Percentiles rank a stretch among this genome's conserved stretches.
phyloP scores from a whole-genome alignment of 2,888 invertebrate genomes.

The Coleophora flavipennella region DNA sequence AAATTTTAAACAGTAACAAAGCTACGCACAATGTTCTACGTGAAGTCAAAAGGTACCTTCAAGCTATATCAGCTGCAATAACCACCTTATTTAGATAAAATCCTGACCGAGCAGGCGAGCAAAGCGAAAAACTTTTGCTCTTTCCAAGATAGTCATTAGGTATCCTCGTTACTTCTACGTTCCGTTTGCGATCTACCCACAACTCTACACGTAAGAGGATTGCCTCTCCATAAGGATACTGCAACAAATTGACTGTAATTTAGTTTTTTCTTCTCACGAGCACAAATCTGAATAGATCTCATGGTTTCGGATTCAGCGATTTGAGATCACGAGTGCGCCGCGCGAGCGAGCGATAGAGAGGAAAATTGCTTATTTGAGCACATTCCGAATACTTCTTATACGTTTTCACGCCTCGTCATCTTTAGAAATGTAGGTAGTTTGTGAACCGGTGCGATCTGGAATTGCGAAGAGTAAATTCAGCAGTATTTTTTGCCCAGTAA shows the following conservation, averaged over 20 bases:
- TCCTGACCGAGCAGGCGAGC: conserved; percentile 28
- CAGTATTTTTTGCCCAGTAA: too few species aligned
- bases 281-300: conserved; percentile 36
- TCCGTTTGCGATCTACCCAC: conserved; percentile 30
- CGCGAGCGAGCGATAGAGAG: conserved; percentile 24
- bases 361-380: conserved; percentile 58
- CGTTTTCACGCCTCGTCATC: conserved; percentile 31
- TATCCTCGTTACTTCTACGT: conserved; percentile 23
- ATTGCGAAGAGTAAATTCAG: too few species aligned
- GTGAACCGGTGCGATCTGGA: conserved; percentile 7
- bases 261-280: conserved; percentile 64
- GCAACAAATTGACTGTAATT: conserved; percentile 65
- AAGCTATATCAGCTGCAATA: conserved; percentile 29
- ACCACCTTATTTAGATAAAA: conserved; percentile 52
- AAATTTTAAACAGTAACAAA: too few species aligned
- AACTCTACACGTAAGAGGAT: conserved; percentile 51
- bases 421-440: conserved; percentile 15
- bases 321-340: conserved; percentile 42
- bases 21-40: too few species aligned
- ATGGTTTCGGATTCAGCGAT: conserved; percentile 31
- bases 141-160: conserved; percentile 53
- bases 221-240: conserved; percentile 61
- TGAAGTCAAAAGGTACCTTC: conserved; percentile 4
- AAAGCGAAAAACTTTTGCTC: conserved; percentile 50
- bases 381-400: conserved; percentile 33